phyloP scores from a whole-genome alignment of 2,113 vertebrate genomes.

The Vicugna pacos region DNA sequence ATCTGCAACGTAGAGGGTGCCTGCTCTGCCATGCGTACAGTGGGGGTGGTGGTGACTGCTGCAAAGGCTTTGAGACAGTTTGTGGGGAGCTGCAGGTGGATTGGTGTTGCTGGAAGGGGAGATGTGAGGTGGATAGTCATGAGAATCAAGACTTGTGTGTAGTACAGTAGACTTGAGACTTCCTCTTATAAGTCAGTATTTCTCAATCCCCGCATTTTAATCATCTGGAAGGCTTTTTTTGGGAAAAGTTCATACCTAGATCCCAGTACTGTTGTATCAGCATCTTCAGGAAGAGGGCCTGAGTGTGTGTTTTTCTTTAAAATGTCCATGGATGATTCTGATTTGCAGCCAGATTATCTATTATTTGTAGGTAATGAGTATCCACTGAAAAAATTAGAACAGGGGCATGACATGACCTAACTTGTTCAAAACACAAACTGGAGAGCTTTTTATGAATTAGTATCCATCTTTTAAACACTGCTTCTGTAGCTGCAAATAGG shows the following conservation, averaged over 20 bases:
- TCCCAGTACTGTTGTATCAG: background rate
- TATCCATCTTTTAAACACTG: background rate
- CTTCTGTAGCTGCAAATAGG: background rate
- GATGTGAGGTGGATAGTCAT: background rate
- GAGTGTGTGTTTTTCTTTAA: background rate
- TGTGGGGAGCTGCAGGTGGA: background rate
- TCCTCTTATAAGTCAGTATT: background rate
- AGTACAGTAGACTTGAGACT: background rate
- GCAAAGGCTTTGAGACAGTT: background rate
- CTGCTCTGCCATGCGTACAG: accelerated
- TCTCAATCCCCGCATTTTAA: background rate
- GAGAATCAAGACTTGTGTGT: background rate
- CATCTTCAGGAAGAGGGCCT: background rate
- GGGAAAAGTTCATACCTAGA: background rate
- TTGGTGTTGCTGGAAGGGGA: background rate
- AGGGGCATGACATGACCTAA: background rate
- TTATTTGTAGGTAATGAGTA: background rate
- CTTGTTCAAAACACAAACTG: background rate
- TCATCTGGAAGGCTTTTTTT: background rate
- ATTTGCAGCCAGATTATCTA: background rate
- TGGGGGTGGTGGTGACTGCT: background rate
- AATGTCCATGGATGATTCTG: background rate
- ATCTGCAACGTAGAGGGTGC: background rate
- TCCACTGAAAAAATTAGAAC: background rate
- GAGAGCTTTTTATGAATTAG: background rate